phyloP scores from a whole-genome alignment of 2,888 invertebrate genomes.

The Minunthozetes semirufus region DNA sequence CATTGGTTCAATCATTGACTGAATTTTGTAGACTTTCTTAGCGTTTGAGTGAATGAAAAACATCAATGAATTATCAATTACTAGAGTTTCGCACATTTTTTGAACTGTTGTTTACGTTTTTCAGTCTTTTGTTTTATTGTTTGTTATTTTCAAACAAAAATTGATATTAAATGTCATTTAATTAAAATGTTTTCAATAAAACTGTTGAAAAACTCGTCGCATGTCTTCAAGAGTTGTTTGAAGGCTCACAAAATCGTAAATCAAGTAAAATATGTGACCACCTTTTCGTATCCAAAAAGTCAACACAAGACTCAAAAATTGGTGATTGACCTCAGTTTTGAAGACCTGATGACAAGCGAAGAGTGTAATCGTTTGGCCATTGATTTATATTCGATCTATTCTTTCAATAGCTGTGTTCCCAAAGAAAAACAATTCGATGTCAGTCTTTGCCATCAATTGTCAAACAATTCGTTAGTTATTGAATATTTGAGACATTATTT shows the following conservation, averaged over 20 bases:
- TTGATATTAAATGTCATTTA: neutral
- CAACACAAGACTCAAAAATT: neutral
- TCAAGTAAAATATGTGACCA: neutral
- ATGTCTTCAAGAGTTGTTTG: neutral
- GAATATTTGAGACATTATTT: constrained; percentile 17
- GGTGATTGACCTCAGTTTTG: constrained; percentile 17
- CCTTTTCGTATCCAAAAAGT: neutral
- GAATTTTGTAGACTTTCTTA: neutral
- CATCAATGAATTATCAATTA: neutral
- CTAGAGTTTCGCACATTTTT: neutral
- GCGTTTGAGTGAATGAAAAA: neutral
- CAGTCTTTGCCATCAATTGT: neutral
- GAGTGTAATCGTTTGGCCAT: constrained; percentile 14
- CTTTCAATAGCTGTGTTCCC: neutral
- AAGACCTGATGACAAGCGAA: neutral
- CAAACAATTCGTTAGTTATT: neutral
- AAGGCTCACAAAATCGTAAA: neutral
- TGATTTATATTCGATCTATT: neutral
- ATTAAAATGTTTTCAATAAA: neutral
- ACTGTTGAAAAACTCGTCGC: neutral
- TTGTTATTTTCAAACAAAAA: neutral
- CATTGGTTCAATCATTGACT: neutral
- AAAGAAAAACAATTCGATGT: neutral
- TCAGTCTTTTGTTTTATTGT: neutral
- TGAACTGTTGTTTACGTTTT: neutral